Conservation (phyloP, 2,888 invertebrate species). For the Scaptomyza reducta region DNA sequence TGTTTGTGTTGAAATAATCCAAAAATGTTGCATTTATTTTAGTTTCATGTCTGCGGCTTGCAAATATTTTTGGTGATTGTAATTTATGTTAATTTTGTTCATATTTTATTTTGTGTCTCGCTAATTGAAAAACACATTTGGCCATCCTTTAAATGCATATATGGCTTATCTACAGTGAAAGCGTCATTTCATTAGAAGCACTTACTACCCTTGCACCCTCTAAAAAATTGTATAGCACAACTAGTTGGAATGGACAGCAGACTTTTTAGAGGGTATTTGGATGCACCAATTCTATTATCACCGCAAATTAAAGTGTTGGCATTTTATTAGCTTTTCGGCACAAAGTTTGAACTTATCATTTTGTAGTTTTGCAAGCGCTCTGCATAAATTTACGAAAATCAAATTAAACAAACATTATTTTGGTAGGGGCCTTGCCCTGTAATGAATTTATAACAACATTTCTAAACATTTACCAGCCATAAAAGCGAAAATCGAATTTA, state of each 20-base stretch:
- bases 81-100: conserved; percentile 58
- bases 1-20: conserved; percentile 5
- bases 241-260: background rate
- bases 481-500: conserved; percentile 65
- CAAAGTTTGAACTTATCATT: conserved; percentile 57
- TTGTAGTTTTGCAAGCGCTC: conserved; percentile 50
- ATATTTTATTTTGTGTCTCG: conserved; percentile 39
- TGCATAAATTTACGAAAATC: conserved; percentile 65
- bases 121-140: conserved; percentile 56
- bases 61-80: conserved; percentile 56
- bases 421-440: conserved; percentile 38
- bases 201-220: background rate
- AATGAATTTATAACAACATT: conserved; percentile 75
- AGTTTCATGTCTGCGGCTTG: conserved; percentile 46
- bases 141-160: background rate
- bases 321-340: conserved; percentile 37
- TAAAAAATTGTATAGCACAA: too few species aligned
- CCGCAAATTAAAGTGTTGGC: conserved; percentile 22
- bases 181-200: too few species aligned
- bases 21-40: conserved; percentile 52
- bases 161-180: background rate
- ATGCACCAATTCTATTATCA: conserved; percentile 3
- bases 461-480: conserved; percentile 62
- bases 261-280: background rate
- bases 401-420: conserved; percentile 62